phyloP scores from a whole-genome alignment of 30 jellyfish, hydroid and myxozoan species.

The Euphysa ruthae region DNA sequence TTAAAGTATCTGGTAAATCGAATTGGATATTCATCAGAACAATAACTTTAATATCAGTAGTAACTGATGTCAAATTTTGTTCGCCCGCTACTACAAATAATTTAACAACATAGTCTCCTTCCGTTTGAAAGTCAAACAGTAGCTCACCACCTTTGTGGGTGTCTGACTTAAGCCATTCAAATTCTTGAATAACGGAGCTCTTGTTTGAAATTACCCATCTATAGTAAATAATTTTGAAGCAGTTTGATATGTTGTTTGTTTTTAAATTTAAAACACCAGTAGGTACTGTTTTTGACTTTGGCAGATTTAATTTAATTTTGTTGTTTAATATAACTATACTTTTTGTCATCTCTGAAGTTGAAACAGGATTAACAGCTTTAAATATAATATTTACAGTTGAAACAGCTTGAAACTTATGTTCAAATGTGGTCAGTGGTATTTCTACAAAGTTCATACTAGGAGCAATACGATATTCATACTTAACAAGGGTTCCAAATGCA shows the following conservation, averaged over 20 bases:
- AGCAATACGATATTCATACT: not conserved
- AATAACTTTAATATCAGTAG: not conserved
- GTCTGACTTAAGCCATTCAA: not conserved
- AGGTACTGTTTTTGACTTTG: not conserved
- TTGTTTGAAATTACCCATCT: not conserved
- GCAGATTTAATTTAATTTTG: not conserved
- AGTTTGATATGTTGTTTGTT: not conserved
- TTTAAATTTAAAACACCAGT: not conserved
- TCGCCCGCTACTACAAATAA: not conserved
- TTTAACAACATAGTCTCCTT: constrained; percentile 11
- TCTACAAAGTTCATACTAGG: not conserved
- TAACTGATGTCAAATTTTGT: not conserved
- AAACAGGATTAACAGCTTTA: constrained; percentile 1
- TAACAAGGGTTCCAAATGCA: constrained; percentile 31
- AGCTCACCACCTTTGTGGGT: not conserved
- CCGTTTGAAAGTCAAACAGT: not conserved
- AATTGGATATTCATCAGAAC: not conserved
- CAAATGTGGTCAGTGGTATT: not conserved
- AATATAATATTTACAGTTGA: not conserved
- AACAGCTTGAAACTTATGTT: not conserved
- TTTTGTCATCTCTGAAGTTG: not conserved
- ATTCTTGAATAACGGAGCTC: not conserved
- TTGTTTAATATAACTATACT: not conserved
- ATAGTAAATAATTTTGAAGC: not conserved
- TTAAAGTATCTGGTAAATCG: not conserved